phyloP scores from a whole-genome alignment of 2,113 vertebrate species.

The Plecotus auritus region DNA sequence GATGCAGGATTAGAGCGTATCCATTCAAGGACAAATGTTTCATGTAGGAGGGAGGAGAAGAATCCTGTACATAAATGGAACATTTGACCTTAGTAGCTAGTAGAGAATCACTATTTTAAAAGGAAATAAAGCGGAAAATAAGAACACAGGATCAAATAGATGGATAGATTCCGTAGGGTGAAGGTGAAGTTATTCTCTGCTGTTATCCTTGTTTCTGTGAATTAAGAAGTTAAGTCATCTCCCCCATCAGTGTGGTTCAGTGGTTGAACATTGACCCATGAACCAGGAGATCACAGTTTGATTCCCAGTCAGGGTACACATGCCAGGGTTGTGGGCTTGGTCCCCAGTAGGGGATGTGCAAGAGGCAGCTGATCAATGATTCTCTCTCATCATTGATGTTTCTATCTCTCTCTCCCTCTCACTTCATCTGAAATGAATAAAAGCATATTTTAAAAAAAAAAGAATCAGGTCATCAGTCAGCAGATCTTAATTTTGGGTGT shows the following conservation, averaged over 20 bases:
- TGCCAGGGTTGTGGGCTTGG: too few relatives aligned
- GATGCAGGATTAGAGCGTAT: background rate
- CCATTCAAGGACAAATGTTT: background rate
- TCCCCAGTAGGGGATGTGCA: too few relatives aligned
- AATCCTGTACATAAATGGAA: background rate
- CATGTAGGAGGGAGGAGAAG: background rate
- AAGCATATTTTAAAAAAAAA: too few relatives aligned
- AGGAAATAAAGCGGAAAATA: background rate
- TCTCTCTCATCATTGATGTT: too few relatives aligned
- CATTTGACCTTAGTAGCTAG: background rate
- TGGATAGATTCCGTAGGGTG: background rate
- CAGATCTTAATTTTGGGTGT: background rate
- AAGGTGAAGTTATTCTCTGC: background rate
- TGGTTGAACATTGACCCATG: too few relatives aligned
- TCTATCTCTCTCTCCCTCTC: too few relatives aligned
- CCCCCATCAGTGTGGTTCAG: too few relatives aligned
- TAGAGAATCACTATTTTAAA: background rate
- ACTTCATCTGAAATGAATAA: too few relatives aligned
- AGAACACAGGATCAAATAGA: background rate
- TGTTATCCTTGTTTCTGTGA: background rate
- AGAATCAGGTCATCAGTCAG: background rate
- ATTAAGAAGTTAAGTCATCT: background rate
- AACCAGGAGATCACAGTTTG: too few relatives aligned
- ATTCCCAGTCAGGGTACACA: too few relatives aligned
- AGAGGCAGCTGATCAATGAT: too few relatives aligned